Conservation (phyloP, 1,140 invertebrate genomes). For the Heliconius hewitsoni region DNA sequence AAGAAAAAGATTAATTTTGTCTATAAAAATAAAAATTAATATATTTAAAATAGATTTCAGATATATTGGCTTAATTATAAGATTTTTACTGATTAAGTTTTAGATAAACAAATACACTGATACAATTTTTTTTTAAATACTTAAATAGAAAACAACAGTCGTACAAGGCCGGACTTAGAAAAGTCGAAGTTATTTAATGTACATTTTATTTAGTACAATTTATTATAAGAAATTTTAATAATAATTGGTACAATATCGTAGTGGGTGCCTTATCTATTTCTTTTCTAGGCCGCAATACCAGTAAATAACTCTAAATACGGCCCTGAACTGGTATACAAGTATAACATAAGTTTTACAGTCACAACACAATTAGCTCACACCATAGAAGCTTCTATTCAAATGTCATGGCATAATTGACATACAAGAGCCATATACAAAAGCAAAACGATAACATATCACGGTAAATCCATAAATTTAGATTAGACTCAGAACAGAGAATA, state of each 20-base stretch:
- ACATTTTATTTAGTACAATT: neutral
- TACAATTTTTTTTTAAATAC: neutral
- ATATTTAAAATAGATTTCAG: neutral
- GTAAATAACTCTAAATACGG: neutral
- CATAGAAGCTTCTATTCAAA: slow-evolving; percentile 16
- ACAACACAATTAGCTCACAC: slow-evolving; percentile 14
- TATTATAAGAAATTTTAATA: neutral
- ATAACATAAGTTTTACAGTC: neutral
- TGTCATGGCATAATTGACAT: slow-evolving; percentile 23
- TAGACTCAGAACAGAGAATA: slow-evolving; percentile 6
- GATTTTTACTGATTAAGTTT: neutral
- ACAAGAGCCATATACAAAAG: slow-evolving; percentile 13
- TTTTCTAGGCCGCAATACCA: neutral
- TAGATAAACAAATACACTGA: neutral
- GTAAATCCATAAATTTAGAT: slow-evolving; percentile 11
- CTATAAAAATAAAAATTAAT: neutral
- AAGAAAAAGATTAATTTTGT: neutral
- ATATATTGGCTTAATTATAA: neutral
- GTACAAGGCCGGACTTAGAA: neutral
- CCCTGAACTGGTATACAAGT: neutral
- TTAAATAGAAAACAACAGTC: neutral
- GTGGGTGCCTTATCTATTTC: neutral
- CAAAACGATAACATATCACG: slow-evolving; percentile 5
- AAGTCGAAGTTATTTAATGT: neutral
- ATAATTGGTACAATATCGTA: no score